Percentiles rank a stretch among this genome's conserved stretches.
These are phyloP conservation scores for Trimorus sp. DNA, from an alignment of 2,888 invertebrate species.

Conservation along the genomic window DNA sequence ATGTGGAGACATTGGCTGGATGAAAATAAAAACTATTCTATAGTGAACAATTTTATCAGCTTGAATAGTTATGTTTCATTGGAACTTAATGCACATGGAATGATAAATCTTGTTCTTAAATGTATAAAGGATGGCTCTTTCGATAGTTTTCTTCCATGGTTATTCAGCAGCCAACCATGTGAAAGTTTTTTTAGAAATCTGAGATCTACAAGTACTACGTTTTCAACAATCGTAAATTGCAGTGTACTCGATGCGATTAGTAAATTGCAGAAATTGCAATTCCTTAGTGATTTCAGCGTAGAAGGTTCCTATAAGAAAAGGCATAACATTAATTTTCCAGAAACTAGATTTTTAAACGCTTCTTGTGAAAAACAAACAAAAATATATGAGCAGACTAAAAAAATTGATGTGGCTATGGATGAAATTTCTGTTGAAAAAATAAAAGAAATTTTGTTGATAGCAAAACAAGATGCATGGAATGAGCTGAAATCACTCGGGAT, in stretches of 20 bases:
- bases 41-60: slow-evolving; percentile 66
- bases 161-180: slow-evolving; percentile 42
- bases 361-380: neutral
- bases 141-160: slow-evolving; percentile 39
- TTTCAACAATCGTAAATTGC: slow-evolving; percentile 2
- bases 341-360: neutral
- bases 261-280: slow-evolving; percentile 1
- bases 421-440: neutral
- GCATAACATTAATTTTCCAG: neutral
- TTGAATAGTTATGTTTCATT: slow-evolving; percentile 15
- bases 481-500: slow-evolving; percentile 6
- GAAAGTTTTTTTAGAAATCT: slow-evolving; percentile 44
- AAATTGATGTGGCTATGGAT: neutral
- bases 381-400: neutral
- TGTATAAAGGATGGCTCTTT: slow-evolving; percentile 20
- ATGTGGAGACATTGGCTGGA: slow-evolving; percentile 66
- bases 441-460: neutral
- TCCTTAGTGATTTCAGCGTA: neutral
- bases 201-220: slow-evolving; percentile 6
- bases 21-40: slow-evolving; percentile 53
- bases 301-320: neutral
- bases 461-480: slow-evolving; percentile 7
- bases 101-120: slow-evolving; percentile 50
- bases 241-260: neutral
- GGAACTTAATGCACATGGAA: slow-evolving; percentile 56